These are phyloP conservation scores for Apotomis turbidana DNA, from an alignment of 2,888 invertebrate genomes.

Conservation along the genomic window DNA sequence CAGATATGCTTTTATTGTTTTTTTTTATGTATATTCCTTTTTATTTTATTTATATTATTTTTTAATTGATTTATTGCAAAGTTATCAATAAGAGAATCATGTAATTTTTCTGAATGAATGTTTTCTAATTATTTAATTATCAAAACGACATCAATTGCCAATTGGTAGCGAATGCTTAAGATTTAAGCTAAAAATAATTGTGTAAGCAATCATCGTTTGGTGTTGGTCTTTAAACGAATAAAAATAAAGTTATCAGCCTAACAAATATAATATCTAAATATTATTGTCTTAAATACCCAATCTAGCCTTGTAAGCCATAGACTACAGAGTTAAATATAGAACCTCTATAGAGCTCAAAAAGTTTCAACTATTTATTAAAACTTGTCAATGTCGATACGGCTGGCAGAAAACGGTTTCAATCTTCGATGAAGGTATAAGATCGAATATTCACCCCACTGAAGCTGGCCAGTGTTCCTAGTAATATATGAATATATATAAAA, in stretches of 20 bases:
- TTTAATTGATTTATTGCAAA: no score
- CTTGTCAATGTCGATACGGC: conserved; percentile 23
- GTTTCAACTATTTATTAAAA: conserved; percentile 53
- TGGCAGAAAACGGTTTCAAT: conserved; percentile 17
- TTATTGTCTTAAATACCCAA: conserved; percentile 34
- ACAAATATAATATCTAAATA: conserved; percentile 1
- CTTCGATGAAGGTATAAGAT: conserved; percentile 7
- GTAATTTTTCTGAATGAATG: no score
- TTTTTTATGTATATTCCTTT: no score
- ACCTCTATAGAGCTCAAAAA: conserved; percentile 52
- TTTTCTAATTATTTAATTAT: no score
- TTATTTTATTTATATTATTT: no score
- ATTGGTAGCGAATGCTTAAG: no score
- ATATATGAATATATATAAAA: conserved; percentile 33
- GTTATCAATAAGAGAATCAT: no score
- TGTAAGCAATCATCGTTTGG: no score
- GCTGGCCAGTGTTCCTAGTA: conserved; percentile 38
- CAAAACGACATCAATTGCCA: no score
- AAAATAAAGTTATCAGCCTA: background rate
- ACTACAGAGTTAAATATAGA: conserved; percentile 35
- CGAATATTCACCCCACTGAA: conserved; percentile 19
- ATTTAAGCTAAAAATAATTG: no score
- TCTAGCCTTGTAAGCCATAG: conserved; percentile 16
- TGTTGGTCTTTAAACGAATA: no score
- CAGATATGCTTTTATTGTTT: no score